Base-by-base conservation (phyloP, 37 sponge, comb jelly and placozoan species). In the Spongia lamella region DNA sequence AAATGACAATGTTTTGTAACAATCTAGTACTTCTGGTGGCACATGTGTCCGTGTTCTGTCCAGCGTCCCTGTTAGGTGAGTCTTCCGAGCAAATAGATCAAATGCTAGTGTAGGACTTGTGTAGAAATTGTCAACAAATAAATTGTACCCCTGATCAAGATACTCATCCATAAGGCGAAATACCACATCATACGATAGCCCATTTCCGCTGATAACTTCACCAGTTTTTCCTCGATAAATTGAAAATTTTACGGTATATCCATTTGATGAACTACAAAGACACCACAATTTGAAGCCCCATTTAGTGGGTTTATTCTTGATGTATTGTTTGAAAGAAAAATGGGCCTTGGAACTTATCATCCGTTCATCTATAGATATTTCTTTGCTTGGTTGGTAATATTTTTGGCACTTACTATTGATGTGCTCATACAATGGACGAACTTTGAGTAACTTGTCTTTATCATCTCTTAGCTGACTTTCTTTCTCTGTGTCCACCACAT, bases 51-150 rank as follows among this genome's bases (percentile, higher is more conserved):
- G 4, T 27, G 30, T 53, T 15, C 37, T 72, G 6, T 38, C 29
- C 7, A 30, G 59, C 17, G 73, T 72, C 5, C 73, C 73, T 53
- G 73, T 56, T 5, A 31, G 32, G 7, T 56, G 22, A 31, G 36
- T 72, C 5, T 32, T 34, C 36, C 5, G 29, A 14, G 5, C 57
- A 3, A 31, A 27, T 11, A 72, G 36, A 21, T 32, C 29, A 56
- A 29, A 14, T 9, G 26, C 7, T 14, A 58, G 11, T 29, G 52
- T 69, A 6, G 70, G 70, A 21, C 50, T 29, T 7, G 70, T 69
- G 15, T 69, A 69, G 15, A 69, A 69, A 26, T 69, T 69, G 51
- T 69, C 52, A 6, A 49, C 22, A 43, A 38, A 69, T 9, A 43
- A n/a, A 6, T 3, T 20, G 5, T 38, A 69, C 3, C 70, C 70